These are phyloP conservation scores for Chrysomallon squamiferum DNA, from an alignment of 1,140 invertebrate species.

Conservation along the genomic window DNA sequence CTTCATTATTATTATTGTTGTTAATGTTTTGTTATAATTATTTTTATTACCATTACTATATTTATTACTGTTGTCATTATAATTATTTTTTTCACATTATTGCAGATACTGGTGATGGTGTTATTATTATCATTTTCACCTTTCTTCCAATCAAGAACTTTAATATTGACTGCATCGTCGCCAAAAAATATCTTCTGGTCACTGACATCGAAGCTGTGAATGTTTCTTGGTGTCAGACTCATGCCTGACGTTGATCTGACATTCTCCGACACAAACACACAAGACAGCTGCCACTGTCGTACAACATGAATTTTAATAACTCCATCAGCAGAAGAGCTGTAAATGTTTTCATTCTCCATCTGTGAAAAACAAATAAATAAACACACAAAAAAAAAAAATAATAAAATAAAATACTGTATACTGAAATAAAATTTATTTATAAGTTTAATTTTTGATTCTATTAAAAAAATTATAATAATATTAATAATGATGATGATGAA, in stretches of 20 bases:
- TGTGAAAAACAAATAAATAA: constrained; percentile 12
- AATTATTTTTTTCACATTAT: too few species aligned
- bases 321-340: constrained; percentile 34
- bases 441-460: too few species aligned
- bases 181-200: constrained; percentile 38
- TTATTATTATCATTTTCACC: too few species aligned
- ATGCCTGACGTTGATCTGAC: constrained; percentile 16
- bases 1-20: too few species aligned
- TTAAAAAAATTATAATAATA: too few species aligned
- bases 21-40: too few species aligned
- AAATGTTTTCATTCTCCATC: constrained; percentile 24
- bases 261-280: constrained; percentile 46
- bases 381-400: background rate
- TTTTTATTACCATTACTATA: too few species aligned
- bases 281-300: constrained; percentile 26
- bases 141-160: constrained; percentile 54
- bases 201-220: constrained; percentile 28
- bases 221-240: constrained; percentile 21
- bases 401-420: too few species aligned
- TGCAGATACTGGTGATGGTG: too few species aligned
- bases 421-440: too few species aligned
- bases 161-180: constrained; percentile 56
- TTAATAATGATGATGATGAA: too few species aligned
- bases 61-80: too few species aligned
- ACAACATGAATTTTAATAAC: constrained; percentile 47